Evolutionary conservation across 23 tunicate genomes (phyloP), one percentile per base, ranked within the genome.

Genomic region (Halocynthia aurantium): DNA sequence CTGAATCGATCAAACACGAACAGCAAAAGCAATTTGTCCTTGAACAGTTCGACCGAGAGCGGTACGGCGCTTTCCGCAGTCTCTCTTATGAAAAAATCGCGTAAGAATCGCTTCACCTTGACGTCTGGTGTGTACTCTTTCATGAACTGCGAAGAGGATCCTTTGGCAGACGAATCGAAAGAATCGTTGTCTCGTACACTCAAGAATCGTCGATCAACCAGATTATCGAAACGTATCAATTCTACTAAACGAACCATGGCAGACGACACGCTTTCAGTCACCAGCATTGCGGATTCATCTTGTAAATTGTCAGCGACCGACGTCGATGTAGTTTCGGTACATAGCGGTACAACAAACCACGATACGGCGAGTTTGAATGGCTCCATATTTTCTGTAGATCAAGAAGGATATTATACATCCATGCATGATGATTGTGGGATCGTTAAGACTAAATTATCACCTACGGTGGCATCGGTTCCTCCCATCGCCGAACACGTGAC

Each of bases 111-210:
- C 8, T 79, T 80, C 73, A 68, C 81, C 52, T 84, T 84, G 5
- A 84, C 98, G 12, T 72, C 88, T 17, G 98, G 98, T n/a, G 98
- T 85, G 22, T 86, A 92, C 74, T 75, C 76, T 21, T 92, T 92
- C 78, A 92, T 92, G 98, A 86, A 92, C 67, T 70, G 57, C 0
- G 86, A 83, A 74, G 13, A 11, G 18, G 78, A 74, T 54, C 78
- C 78, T 20, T 54, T 74, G 78, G 78, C 55, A 49, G 56, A 55
- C 62, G 78, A 74, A 54, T 13, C 63, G 10, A 20, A 51, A 18
- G 57, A 50, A 52, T 51, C 78, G 17, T 31, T 31, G 44, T 31
- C 44, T 31, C 55, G 64, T 19, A 15, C 56, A 8, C 5, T 74
- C 20, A 74, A 74, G 22, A 74, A 74, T 56, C 78, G 78, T 7